Evolutionary conservation across 1,140 invertebrate genomes (phyloP).

Genomic region (Drosophila persimilis): DNA sequence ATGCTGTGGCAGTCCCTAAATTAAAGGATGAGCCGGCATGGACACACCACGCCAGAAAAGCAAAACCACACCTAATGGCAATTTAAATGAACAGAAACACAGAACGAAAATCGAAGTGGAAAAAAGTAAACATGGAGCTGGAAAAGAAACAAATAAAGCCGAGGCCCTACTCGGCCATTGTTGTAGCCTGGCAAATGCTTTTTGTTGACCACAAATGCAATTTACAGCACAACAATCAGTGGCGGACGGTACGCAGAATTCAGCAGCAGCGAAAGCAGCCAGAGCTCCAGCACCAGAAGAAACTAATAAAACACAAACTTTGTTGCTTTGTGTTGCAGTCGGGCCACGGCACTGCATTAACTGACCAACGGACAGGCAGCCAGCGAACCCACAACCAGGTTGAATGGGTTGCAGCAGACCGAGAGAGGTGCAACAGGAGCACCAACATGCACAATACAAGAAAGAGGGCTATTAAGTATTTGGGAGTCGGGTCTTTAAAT

Average conservation of each 20-base stretch:
- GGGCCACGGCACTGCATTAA: slow-evolving; percentile 54
- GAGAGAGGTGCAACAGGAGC: slow-evolving; percentile 7
- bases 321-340: slow-evolving; percentile 9
- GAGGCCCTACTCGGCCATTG: slow-evolving; percentile 5
- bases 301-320: slow-evolving; percentile 64
- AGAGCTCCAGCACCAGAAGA: slow-evolving; percentile 19
- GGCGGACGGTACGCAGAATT: slow-evolving; percentile 48
- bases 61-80: slow-evolving; percentile 70
- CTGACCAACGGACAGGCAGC: slow-evolving; percentile 35
- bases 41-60: neutral
- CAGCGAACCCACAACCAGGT: neutral
- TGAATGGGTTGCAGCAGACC: neutral
- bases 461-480: no score
- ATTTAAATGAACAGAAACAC: slow-evolving; percentile 63
- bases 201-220: slow-evolving; percentile 73
- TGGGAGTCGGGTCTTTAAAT: no score
- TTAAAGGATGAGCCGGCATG: slow-evolving; percentile 39
- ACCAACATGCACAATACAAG: slow-evolving; percentile 4
- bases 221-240: slow-evolving; percentile 70
- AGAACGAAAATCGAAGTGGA: slow-evolving; percentile 30
- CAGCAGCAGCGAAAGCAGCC: slow-evolving; percentile 26
- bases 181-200: slow-evolving; percentile 27
- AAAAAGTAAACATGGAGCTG: slow-evolving; percentile 9
- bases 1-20: slow-evolving; percentile 58
- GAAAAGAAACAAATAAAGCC: slow-evolving; percentile 22